A percentile compares a stretch with the other conserved stretches of the same genome.
Evolutionary conservation across 2,797 vertebrate genomes (phyloP).

Genomic region (Pseudochirops cupreus): DNA sequence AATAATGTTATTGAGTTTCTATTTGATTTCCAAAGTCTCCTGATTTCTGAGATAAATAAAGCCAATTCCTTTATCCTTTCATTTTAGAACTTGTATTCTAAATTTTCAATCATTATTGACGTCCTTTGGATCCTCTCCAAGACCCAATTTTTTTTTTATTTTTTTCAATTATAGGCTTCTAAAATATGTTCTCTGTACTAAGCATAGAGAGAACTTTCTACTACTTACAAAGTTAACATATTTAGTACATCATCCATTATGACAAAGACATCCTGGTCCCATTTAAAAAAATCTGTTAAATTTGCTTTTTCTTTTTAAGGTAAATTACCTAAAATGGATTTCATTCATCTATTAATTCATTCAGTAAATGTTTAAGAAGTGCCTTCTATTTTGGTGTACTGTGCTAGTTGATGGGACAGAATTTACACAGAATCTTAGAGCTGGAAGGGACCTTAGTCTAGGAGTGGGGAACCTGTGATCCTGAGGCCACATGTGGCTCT

Average conservation of each 20-base stretch:
- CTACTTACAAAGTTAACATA: constrained; percentile 1
- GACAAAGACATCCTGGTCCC: neutral
- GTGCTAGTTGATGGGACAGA: neutral
- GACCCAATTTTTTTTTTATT: neutral
- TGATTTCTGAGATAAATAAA: constrained; percentile 35
- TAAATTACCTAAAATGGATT: constrained; percentile 62
- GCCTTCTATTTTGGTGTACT: neutral
- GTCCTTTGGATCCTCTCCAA: constrained; percentile 18
- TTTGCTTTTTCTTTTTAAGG: constrained; percentile 52
- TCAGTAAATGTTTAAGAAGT: neutral
- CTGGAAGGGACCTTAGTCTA: neutral
- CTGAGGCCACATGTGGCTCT: no score
- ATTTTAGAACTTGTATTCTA: neutral
- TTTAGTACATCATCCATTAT: constrained; percentile 1
- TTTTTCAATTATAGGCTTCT: neutral
- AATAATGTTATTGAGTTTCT: neutral
- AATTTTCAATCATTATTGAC: constrained; percentile 21
- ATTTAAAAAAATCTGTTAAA: neutral
- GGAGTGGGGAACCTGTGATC: no score
- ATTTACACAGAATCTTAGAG: neutral
- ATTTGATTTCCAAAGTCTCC: neutral
- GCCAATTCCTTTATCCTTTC: neutral
- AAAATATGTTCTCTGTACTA: neutral
- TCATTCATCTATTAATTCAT: neutral
- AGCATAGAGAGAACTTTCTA: constrained; percentile 31